Conservation (phyloP, 2,888 invertebrate genomes). For the Serrognathus titanus region DNA sequence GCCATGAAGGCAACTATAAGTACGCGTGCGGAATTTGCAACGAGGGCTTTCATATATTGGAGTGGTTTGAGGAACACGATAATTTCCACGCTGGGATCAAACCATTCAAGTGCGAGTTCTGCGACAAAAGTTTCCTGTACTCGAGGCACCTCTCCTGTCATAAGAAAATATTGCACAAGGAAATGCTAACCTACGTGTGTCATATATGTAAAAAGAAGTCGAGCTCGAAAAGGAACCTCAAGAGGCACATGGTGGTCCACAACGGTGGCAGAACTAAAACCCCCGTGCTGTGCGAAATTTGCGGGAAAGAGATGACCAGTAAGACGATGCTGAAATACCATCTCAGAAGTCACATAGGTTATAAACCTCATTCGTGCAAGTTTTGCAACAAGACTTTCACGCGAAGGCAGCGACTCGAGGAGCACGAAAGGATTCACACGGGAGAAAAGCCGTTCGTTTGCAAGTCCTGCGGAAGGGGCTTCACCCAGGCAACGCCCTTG, state of each 20-base stretch:
- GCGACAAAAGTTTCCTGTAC: constrained; percentile 30
- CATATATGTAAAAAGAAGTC: constrained; percentile 43
- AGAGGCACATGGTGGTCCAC: constrained; percentile 40
- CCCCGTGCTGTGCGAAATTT: constrained; percentile 50
- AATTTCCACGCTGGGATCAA: constrained; percentile 41
- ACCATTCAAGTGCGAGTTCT: constrained; percentile 38
- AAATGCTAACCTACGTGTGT: constrained; percentile 42
- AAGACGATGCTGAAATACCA: constrained; percentile 53
- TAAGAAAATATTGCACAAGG: constrained; percentile 28
- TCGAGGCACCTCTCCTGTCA: constrained; percentile 10
- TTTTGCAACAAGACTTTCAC: constrained; percentile 45
- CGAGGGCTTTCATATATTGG: constrained; percentile 53
- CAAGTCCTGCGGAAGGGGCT: constrained; percentile 59
- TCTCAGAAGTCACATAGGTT: constrained; percentile 41
- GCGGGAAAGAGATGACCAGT: constrained; percentile 55
- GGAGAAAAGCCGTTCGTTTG: constrained; percentile 49
- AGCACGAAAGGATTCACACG: constrained; percentile 38
- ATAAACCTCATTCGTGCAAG: constrained; percentile 43
- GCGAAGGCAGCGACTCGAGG: constrained; percentile 41
- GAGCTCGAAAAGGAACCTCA: constrained; percentile 46
- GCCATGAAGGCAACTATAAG: constrained; percentile 49
- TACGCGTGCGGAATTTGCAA: constrained; percentile 48
- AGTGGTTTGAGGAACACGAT: constrained; percentile 22
- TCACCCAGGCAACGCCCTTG: constrained; percentile 61
- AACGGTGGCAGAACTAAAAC: constrained; percentile 47